Conservation (phyloP, 1,140 invertebrate genomes). For the Heliconius himera region DNA sequence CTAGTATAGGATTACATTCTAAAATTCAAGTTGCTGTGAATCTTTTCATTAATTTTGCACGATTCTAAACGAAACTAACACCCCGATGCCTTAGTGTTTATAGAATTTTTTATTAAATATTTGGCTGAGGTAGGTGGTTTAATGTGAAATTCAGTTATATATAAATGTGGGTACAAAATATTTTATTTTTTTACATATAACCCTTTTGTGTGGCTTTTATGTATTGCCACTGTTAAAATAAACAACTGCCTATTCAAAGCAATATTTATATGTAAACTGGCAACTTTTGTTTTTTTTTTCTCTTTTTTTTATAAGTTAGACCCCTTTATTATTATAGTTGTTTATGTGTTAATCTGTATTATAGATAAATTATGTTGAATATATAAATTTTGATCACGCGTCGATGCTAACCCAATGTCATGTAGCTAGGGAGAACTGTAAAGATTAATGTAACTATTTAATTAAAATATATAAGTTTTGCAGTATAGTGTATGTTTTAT, state of each 20-base stretch:
- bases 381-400: constrained; percentile 78
- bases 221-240: background rate
- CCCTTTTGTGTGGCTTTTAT: background rate
- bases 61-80: background rate
- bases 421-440: constrained; percentile 77
- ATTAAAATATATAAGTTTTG: constrained; percentile 81
- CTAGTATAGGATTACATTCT: background rate
- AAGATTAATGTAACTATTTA: constrained; percentile 81
- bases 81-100: constrained; percentile 2
- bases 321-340: constrained; percentile 35
- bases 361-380: constrained; percentile 80
- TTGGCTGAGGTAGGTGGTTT: background rate
- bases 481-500: constrained; percentile 52
- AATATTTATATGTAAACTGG: background rate
- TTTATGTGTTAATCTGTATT: constrained; percentile 71
- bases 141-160: background rate
- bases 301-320: background rate
- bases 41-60: background rate
- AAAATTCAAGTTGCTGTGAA: constrained; percentile 5
- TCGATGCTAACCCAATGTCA: constrained; percentile 73
- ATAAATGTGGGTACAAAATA: no score
- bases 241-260: background rate
- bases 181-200: no score
- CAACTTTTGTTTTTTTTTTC: background rate
- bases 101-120: background rate